Base-by-base conservation (phyloP, 2,888 invertebrate species). In the Sinodicranocentrus sp. region DNA sequence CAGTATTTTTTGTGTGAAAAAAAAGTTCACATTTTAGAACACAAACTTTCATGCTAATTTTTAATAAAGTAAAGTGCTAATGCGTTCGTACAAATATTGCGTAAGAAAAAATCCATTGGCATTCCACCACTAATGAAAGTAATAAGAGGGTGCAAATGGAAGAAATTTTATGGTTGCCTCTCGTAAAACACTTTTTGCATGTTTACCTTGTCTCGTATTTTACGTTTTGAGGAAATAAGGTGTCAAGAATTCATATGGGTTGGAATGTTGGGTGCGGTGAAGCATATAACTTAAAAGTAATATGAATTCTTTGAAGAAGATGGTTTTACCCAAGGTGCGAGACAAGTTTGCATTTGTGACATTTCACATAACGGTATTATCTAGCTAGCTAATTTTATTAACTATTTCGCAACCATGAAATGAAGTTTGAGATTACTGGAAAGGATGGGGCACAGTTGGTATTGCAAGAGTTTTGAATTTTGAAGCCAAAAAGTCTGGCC, bases 121-220 rank as follows among this genome's bases (percentile, higher is more conserved):
- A 19, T 52, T 52, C 19, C 52, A 44, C 44, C 13, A 1, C 17
- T 19, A 57, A 25, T 25, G 21, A 57, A 57, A 57, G 13, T 10
- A 13, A 57, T 21, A 21, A 57, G 5, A 17, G 17, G 28, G 26
- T 33, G 33, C 13, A 28, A 63, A 33, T n/a, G 28, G n/a, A 63
- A 2, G 17, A 17, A 33, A 15, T 33, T 6, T 6, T 33, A 33
- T 54, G 10, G 2, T 26, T 48, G 28, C 15, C 43, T 5, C 43
- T 77, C 67, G 39, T 77, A 68, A 77, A 77, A 68, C 48, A 68
- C 68, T 68, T 77, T 77, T 77, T 77, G 77, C 77, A 68, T 43
- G 57, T 77, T 77, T 77, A 77, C 68, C 59, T 77, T 68, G 77
- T 68, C 77, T 59, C 77, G 57, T 77, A 77, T 77, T 68, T 77